Evolutionary conservation across 2,888 invertebrate species (phyloP).

Genomic region (Aphidoletes aphidimyza): DNA sequence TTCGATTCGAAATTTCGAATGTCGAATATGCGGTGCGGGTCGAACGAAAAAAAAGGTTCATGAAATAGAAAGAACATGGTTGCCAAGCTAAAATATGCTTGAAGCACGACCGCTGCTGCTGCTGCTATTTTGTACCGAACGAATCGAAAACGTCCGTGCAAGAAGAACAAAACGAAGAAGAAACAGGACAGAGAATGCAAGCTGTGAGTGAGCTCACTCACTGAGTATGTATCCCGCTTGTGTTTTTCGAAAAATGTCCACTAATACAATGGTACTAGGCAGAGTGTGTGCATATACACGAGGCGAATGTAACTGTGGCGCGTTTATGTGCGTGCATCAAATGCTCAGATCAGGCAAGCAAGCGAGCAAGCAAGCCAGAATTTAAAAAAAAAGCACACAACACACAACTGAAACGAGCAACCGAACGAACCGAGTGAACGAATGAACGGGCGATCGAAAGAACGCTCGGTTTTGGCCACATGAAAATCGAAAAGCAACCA

Average conservation of each 20-base stretch:
- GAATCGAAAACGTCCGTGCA: constrained; percentile 12
- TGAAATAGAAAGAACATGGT: constrained; percentile 49
- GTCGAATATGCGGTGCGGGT: constrained; percentile 32
- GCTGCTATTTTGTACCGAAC: constrained; percentile 36
- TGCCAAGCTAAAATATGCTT: constrained; percentile 48
- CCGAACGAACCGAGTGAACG: too few species aligned
- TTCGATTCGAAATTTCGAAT: not conserved
- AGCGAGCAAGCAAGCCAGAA: too few species aligned
- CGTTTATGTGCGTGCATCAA: constrained; percentile 48
- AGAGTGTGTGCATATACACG: not conserved
- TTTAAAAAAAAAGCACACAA: too few species aligned
- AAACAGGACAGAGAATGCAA: constrained; percentile 51
- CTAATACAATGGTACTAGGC: not conserved
- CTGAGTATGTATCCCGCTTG: constrained; percentile 23
- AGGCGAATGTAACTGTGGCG: constrained; percentile 36
- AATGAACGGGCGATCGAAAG: constrained; percentile 22
- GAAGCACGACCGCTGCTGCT: constrained; percentile 51
- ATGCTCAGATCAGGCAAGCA: constrained; percentile 37
- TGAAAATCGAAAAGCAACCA: not conserved
- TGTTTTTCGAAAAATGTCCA: constrained; percentile 43
- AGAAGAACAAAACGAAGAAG: constrained; percentile 34
- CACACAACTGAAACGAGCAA: too few species aligned
- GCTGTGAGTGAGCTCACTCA: constrained; percentile 29
- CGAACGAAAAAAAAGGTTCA: not conserved
- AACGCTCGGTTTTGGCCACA: constrained; percentile 41